phyloP scores from a whole-genome alignment of 2,888 invertebrate genomes.

The Tortrix viridana region DNA sequence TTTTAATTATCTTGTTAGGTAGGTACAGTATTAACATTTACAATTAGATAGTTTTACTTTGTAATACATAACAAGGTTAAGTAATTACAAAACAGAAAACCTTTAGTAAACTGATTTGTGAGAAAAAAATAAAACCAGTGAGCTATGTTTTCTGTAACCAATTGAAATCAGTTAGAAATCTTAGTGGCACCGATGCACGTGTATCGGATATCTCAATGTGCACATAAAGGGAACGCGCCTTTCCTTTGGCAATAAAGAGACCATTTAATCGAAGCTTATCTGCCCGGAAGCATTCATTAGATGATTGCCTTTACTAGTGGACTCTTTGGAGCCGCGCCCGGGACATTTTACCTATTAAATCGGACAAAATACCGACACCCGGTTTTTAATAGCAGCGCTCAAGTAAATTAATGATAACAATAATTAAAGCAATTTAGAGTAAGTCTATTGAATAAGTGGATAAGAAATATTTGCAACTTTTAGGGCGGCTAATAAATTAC shows the following conservation, averaged over 20 bases:
- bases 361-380: constrained; percentile 33
- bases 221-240: constrained; percentile 80
- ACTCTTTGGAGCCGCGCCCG: constrained; percentile 67
- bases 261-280: constrained; percentile 84
- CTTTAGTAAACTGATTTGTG: background rate
- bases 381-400: constrained; percentile 35
- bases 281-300: constrained; percentile 84
- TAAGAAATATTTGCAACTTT: constrained; percentile 36
- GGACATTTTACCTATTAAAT: constrained; percentile 40
- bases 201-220: constrained; percentile 75
- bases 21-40: no score
- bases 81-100: background rate
- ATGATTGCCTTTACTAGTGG: constrained; percentile 83
- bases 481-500: constrained; percentile 30
- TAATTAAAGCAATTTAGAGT: constrained; percentile 35
- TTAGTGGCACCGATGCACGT: constrained; percentile 56
- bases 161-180: constrained; percentile 42
- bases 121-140: background rate
- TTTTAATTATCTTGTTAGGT: no score
- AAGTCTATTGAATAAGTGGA: constrained; percentile 37
- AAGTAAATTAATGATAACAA: constrained; percentile 35
- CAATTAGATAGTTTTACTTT: no score
- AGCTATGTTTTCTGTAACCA: constrained; percentile 15
- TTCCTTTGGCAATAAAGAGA: constrained; percentile 81
- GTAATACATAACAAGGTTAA: no score